Base-by-base conservation (phyloP, 2,888 invertebrate species). In the Stenoptilia bipunctidactyla region DNA sequence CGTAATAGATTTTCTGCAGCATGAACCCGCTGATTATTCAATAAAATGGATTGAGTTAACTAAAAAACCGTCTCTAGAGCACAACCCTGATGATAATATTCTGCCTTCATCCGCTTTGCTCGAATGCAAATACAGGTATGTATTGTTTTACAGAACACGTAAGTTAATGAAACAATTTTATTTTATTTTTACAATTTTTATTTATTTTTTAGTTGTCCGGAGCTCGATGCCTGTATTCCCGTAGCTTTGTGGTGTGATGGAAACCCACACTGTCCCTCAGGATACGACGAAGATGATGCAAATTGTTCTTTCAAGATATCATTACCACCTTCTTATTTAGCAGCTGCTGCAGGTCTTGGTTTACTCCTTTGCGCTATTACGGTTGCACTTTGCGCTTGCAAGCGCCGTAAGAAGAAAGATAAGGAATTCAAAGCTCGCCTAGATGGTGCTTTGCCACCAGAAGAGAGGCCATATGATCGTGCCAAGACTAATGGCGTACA, bases 191-290 rank as follows among this genome's bases (percentile, higher is more conserved):
- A 39, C 34, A 13, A 25, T 36, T 15, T 41, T 47, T 43, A 46
- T 40, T 53, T 53, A 5, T 20, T 3, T 61, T 70, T 39, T 74
- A 92, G 92, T 59, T 93, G 93, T 56, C 92, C 92, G 1, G 92
- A 93, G 62, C 74, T 93, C 39, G 91, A 92, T 46, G 92, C 92
- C 0, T 93, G 93, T 64, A 92, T 93, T 54, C 91, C 90, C 46
- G 86, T 90, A 1, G 87, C 89, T 1, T 65, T 93, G 2, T 92
- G 93, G 92, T 93, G 93, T 66, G 93, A 93, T 61, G 92, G 92
- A 0, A 86, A 89, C 34, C 79, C 87, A 1, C 92, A 93, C 58
- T 93, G 93, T 60, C 93, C 92, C 10, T 91, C 92, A 2, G 92
- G 93, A 1, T 92, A 88, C 66, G 93, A 93, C 61, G 92, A 93